phyloP scores from a whole-genome alignment of 2,797 vertebrate genomes.

The Gymnopithys bicolor region DNA sequence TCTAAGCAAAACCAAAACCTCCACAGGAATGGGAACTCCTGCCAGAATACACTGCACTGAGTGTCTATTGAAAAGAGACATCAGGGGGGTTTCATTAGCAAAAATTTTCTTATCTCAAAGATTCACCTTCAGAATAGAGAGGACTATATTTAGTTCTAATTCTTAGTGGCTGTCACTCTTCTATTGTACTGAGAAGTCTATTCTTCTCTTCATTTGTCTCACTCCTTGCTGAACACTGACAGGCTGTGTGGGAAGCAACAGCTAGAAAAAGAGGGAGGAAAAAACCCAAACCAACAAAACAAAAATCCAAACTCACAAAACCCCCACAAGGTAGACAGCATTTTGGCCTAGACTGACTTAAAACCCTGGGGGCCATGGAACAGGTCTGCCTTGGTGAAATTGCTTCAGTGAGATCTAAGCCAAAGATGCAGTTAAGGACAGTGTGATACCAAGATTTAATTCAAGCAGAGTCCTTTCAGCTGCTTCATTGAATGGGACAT shows the following conservation, averaged over 20 bases:
- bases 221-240: neutral
- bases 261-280: neutral
- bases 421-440: neutral
- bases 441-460: neutral
- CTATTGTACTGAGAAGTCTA: neutral
- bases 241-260: neutral
- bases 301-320: neutral
- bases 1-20: neutral
- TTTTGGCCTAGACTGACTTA: neutral
- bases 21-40: neutral
- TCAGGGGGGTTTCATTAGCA: neutral
- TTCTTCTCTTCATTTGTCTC: neutral
- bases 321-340: accelerated
- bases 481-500: neutral
- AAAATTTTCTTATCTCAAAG: neutral
- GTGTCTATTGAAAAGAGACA: neutral
- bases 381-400: neutral
- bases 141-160: conserved; percentile 4
- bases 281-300: neutral
- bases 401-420: neutral
- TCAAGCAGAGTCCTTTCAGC: neutral
- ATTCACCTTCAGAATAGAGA: neutral
- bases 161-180: neutral
- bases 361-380: neutral
- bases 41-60: neutral